Conservation (phyloP, 2,888 invertebrate species). For the Chrysotoxum bicinctum region DNA sequence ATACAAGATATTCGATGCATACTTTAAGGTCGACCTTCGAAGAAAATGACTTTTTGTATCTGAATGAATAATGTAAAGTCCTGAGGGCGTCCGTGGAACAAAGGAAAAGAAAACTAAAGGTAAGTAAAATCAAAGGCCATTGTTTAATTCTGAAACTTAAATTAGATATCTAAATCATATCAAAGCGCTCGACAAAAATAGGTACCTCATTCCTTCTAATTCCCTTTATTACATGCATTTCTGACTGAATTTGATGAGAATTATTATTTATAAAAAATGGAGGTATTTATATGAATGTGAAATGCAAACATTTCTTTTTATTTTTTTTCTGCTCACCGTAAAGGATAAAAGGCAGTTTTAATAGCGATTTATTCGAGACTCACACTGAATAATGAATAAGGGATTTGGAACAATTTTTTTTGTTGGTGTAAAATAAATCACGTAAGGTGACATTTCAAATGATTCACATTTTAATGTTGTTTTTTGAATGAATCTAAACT, state of each 20-base stretch:
- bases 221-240: neutral
- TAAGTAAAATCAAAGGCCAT: neutral
- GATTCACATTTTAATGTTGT: slow-evolving; percentile 23
- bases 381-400: slow-evolving; percentile 53
- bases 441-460: slow-evolving; percentile 44
- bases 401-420: slow-evolving; percentile 9
- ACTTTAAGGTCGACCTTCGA: neutral
- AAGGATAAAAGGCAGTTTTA: slow-evolving; percentile 39
- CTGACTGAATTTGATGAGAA: neutral
- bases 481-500: neutral
- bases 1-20: neutral
- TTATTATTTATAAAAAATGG: neutral
- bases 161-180: neutral
- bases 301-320: neutral
- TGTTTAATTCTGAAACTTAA: neutral
- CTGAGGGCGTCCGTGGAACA: neutral
- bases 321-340: slow-evolving; percentile 15
- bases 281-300: neutral
- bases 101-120: neutral
- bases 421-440: slow-evolving; percentile 40
- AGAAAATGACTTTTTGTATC: neutral
- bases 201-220: neutral
- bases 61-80: neutral
- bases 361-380: slow-evolving; percentile 58
- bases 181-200: neutral